Evolutionary conservation across 2,888 invertebrate genomes (phyloP), one percentile per base, ranked within the genome.

Genomic region (Volucella inanis): DNA sequence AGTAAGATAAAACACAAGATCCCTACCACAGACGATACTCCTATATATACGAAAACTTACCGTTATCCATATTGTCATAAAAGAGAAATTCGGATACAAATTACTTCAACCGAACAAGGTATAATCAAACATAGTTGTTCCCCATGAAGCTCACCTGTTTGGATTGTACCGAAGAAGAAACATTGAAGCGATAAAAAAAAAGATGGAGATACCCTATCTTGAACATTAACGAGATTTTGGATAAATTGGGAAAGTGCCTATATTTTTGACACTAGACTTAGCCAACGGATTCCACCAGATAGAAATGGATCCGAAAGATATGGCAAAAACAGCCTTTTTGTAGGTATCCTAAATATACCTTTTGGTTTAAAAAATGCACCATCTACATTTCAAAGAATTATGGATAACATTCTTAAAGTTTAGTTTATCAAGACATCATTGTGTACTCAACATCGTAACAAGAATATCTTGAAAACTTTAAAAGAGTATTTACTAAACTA

Each of bases 201-300:
- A n/a, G n/a, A n/a, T n/a, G n/a, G n/a, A n/a, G n/a, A n/a, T n/a
- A n/a, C n/a, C n/a, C n/a, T n/a, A n/a, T n/a, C n/a, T n/a, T n/a
- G n/a, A n/a, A n/a, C n/a, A n/a, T n/a, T n/a, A n/a, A n/a, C n/a
- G n/a, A n/a, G n/a, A n/a, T n/a, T n/a, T n/a, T n/a, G n/a, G n/a
- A n/a, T n/a, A n/a, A n/a, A n/a, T n/a, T n/a, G 74, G 90, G 90
- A 47, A 88, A 89, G 70, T 87, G 88, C 6, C 87, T 89, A 84
- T 91, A 91, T 81, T 92, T 91, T 74, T 65, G 0, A 89, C 88
- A 15, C 39, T 89, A 0, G 89, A 90, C 70, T 39, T 90, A 1
- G 88, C 89, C 0, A 89, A 87, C 1, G 90, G 90, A 0, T 90
- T 89, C 50, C 89, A 90, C 41, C 90, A 90, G 71, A 90, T 90